These are phyloP conservation scores for Uloborus diversus DNA, from an alignment of 1,140 invertebrate species.

Conservation along the genomic window DNA sequence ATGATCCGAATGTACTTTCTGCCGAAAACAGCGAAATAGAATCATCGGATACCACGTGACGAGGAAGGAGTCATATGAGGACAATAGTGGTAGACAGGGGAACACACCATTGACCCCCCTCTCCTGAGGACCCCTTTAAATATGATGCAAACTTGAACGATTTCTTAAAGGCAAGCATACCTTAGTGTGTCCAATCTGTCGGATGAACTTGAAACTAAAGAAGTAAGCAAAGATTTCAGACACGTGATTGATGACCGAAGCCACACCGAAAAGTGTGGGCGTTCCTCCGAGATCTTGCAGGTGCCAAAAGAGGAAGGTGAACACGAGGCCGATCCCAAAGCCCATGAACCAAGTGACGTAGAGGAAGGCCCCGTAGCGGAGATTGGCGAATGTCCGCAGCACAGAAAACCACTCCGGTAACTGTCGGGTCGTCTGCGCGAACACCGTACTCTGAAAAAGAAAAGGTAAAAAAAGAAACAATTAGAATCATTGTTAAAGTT, in stretches of 20 bases:
- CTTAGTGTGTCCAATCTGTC: conserved; percentile 93
- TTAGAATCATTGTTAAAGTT: too few relatives aligned
- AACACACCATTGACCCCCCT: too few relatives aligned
- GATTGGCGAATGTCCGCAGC: conserved; percentile 86
- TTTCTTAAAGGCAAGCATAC: conserved; percentile 66
- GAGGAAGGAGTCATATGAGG: too few relatives aligned
- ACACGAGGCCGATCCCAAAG: conserved; percentile 98
- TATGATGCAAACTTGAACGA: too few relatives aligned
- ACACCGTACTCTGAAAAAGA: conserved; percentile 82
- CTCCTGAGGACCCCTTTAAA: too few relatives aligned
- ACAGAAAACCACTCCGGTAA: conserved; percentile 93
- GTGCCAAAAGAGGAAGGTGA: conserved; percentile 99
- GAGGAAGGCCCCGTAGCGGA: conserved; percentile 92
- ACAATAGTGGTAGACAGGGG: too few relatives aligned
- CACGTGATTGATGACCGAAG: conserved; percentile 98
- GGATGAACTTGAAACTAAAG: conserved; percentile 94
- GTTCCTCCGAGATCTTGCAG: conserved; percentile 95
- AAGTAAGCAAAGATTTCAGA: conserved; percentile 99
- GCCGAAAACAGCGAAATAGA: too few relatives aligned
- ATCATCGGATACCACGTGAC: too few relatives aligned
- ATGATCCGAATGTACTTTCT: too few relatives aligned
- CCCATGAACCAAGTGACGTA: conserved; percentile 99
- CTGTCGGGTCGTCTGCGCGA: conserved; percentile 89
- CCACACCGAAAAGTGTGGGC: conserved; percentile 96
- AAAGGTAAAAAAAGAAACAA: neutral